A percentile compares a stretch with the other conserved stretches of the same genome.
These are phyloP conservation scores for Sminthurinus aureus DNA, from an alignment of 2,888 invertebrate species.

Conservation along the genomic window DNA sequence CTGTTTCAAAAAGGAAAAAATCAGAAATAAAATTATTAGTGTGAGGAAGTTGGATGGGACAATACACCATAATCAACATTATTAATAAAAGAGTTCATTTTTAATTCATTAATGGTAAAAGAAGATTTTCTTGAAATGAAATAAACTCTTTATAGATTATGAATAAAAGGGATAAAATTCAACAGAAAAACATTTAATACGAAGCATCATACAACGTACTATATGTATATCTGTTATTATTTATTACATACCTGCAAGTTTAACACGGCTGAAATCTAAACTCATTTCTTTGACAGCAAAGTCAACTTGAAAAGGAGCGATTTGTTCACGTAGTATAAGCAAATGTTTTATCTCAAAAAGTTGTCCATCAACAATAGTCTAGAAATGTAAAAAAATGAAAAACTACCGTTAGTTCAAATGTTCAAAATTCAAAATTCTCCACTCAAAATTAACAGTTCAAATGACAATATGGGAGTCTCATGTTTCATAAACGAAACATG, in stretches of 20 bases:
- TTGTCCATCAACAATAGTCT: conserved; percentile 88
- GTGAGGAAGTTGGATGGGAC: too few species aligned
- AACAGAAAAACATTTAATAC: neutral
- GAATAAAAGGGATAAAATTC: neutral
- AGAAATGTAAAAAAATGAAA: conserved; percentile 54
- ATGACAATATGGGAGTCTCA: neutral
- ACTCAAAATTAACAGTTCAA: neutral
- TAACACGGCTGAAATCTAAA: conserved; percentile 92
- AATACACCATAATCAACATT: neutral
- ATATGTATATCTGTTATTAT: neutral
- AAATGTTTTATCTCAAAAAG: conserved; percentile 98
- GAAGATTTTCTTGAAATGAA: conserved; percentile 3
- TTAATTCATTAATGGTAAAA: conserved; percentile 27
- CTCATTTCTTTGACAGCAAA: conserved; percentile 91
- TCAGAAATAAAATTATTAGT: too few species aligned
- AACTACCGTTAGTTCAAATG: neutral
- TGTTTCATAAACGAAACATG: conserved; percentile 1
- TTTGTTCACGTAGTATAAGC: conserved; percentile 94
- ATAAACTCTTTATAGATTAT: conserved; percentile 4
- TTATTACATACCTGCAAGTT: conserved; percentile 73
- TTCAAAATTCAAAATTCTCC: neutral
- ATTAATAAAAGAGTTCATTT: conserved; percentile 23
- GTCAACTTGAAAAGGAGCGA: conserved; percentile 96
- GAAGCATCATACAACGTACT: neutral
- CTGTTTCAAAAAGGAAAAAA: conserved; percentile 60